Evolutionary conservation across 1,140 invertebrate genomes (phyloP).

Genomic region (Notospermus geniculatus): DNA sequence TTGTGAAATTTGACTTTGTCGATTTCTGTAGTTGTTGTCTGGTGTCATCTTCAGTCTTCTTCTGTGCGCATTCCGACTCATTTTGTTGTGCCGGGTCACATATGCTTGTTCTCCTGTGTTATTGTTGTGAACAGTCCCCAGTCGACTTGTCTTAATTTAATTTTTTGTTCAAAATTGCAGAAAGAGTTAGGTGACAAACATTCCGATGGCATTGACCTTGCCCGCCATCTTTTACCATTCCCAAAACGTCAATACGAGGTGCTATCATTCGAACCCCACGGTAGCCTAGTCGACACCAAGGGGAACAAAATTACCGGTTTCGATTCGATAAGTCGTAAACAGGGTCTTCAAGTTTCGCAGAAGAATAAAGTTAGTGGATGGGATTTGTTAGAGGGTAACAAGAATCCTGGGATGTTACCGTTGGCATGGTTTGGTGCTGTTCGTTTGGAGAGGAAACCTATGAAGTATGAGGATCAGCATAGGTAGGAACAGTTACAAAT

Average conservation of each 20-base stretch:
- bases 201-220: conserved; percentile 78
- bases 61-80: too few species aligned
- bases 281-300: conserved; percentile 87
- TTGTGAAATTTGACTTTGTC: too few species aligned
- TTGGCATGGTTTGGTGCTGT: conserved; percentile 98
- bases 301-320: conserved; percentile 91
- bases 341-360: conserved; percentile 87
- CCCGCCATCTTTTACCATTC: conserved; percentile 84
- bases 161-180: conserved; percentile 29
- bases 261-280: conserved; percentile 87
- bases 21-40: too few species aligned
- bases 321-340: conserved; percentile 90
- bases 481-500: too few species aligned
- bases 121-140: too few species aligned
- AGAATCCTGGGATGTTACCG: conserved; percentile 88
- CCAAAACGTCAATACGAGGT: conserved; percentile 82
- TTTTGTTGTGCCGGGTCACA: too few species aligned
- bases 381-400: conserved; percentile 95
- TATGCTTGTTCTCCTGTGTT: too few species aligned
- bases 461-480: conserved; percentile 91
- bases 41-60: too few species aligned
- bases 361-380: conserved; percentile 91
- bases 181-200: conserved; percentile 79
- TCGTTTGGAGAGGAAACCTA: conserved; percentile 82
- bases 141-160: too few species aligned